Percentiles rank a stretch among this genome's conserved stretches.
Evolutionary conservation across 53 echinoderm and acorn worm species (phyloP).

Genomic region (Crossaster papposus): DNA sequence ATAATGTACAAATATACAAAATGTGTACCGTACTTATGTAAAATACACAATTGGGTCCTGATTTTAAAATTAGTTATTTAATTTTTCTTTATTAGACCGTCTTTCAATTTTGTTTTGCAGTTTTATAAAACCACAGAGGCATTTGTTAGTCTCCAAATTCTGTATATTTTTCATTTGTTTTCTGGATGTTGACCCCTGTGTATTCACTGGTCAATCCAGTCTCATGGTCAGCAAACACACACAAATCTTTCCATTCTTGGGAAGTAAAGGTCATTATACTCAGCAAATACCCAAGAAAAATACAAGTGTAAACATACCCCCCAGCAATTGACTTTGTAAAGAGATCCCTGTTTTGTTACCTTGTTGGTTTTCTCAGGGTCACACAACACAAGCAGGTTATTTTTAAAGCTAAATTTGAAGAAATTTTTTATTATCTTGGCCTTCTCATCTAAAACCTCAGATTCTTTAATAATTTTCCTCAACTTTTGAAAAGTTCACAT

Average conservation of each 20-base stretch:
- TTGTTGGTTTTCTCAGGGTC: not conserved
- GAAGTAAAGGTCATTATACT: not conserved
- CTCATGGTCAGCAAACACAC: not conserved
- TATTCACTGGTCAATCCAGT: not conserved
- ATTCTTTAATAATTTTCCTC: no score
- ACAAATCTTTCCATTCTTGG: not conserved
- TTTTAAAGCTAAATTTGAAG: not conserved
- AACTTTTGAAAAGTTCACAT: no score
- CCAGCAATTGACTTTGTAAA: constrained; percentile 30
- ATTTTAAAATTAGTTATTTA: no score
- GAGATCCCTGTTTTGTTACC: constrained; percentile 15
- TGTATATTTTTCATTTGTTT: not conserved
- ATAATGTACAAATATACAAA: no score
- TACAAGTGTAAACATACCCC: not conserved
- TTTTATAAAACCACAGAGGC: no score
- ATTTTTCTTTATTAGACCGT: no score
- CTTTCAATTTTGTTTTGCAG: no score
- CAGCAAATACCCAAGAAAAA: not conserved
- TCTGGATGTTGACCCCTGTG: not conserved
- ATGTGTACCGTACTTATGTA: no score
- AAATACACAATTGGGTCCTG: no score
- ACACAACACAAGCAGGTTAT: not conserved
- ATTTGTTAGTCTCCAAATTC: not conserved
- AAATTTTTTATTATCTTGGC: not conserved
- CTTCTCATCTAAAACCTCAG: no score